Percentiles rank a stretch among this genome's conserved stretches.
Conservation (phyloP, 2,888 invertebrate species). For the Nomada ruficornis region DNA sequence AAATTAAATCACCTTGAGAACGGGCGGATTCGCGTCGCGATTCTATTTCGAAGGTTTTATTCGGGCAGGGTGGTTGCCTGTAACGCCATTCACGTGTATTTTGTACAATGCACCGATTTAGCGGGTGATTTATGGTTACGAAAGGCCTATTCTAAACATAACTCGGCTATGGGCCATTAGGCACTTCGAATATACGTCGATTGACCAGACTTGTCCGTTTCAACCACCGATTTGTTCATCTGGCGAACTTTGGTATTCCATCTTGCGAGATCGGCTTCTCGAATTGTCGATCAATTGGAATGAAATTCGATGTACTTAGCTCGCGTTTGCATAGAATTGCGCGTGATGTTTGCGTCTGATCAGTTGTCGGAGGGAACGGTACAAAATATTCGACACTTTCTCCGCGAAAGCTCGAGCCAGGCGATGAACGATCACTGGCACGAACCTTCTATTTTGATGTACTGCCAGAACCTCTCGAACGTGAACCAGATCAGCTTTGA, state of each 20-base stretch:
- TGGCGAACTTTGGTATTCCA: too few species aligned
- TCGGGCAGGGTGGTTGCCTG: neutral
- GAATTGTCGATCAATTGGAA: too few species aligned
- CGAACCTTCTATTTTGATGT: constrained; percentile 61
- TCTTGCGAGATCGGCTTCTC: too few species aligned
- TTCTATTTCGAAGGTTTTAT: constrained; percentile 38
- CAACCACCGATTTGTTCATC: neutral
- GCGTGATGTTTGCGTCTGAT: neutral
- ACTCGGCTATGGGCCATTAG: constrained; percentile 25
- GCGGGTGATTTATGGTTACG: constrained; percentile 40
- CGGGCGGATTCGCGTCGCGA: neutral
- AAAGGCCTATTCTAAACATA: constrained; percentile 57
- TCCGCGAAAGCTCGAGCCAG: constrained; percentile 1
- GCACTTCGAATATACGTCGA: constrained; percentile 24
- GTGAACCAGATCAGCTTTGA: constrained; percentile 25
- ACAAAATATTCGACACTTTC: constrained; percentile 45
- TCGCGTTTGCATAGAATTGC: neutral
- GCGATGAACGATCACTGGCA: constrained; percentile 52
- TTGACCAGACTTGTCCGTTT: neutral
- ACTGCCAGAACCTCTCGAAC: constrained; percentile 61
- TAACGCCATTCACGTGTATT: neutral
- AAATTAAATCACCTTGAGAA: constrained; percentile 40
- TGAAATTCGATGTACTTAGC: neutral
- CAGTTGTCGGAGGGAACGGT: constrained; percentile 15
- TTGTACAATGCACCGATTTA: constrained; percentile 30